Conservation (phyloP, 2,797 vertebrate species). For the Melanitta fusca region DNA sequence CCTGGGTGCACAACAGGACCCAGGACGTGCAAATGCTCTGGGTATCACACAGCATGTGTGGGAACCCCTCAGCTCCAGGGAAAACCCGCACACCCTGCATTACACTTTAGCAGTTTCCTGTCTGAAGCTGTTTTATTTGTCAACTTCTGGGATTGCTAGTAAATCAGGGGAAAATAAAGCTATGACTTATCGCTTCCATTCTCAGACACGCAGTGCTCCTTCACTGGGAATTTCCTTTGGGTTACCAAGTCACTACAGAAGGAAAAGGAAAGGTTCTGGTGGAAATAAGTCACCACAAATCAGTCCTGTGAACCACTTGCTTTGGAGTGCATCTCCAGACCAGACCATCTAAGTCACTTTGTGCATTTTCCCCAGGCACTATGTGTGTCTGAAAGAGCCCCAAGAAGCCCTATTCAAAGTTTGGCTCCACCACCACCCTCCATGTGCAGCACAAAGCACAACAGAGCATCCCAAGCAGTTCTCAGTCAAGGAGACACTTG, state of each 20-base stretch:
- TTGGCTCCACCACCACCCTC: background rate
- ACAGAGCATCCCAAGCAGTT: background rate
- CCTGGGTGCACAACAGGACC: background rate
- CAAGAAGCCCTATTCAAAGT: background rate
- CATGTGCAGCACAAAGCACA: background rate
- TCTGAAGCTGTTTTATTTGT: conserved; percentile 16
- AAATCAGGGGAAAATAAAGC: background rate
- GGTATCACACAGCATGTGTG: background rate
- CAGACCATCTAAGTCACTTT: background rate
- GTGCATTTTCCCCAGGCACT: background rate
- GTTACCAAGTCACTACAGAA: background rate
- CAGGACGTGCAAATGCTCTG: background rate
- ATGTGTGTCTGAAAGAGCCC: background rate
- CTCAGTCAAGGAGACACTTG: background rate
- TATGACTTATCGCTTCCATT: conserved; percentile 33
- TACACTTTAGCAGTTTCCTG: conserved; percentile 9
- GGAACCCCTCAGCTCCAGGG: background rate
- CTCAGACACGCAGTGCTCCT: background rate
- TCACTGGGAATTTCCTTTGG: conserved; percentile 30
- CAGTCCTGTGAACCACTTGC: background rate
- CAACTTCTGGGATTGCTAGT: background rate
- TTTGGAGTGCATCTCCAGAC: background rate
- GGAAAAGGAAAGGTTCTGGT: background rate
- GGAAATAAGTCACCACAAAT: conserved; percentile 24
- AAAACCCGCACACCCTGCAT: background rate